Percentiles rank a stretch among this genome's conserved stretches.
phyloP scores from a whole-genome alignment of 2,113 vertebrate species.

The Hucho hucho region DNA sequence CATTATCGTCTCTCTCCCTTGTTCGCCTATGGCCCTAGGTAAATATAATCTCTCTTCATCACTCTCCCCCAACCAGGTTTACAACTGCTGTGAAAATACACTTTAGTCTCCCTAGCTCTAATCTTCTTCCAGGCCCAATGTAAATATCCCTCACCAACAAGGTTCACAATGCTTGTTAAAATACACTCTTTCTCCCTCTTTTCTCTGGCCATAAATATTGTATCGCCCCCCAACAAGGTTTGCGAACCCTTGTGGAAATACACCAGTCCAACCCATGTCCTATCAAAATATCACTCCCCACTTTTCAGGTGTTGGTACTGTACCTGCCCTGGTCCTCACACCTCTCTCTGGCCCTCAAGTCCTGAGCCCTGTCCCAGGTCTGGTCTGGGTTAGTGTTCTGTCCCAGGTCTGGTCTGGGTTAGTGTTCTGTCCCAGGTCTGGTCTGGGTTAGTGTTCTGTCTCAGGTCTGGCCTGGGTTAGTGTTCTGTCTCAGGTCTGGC shows the following conservation, averaged over 20 bases:
- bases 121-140: too few relatives aligned
- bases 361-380: not conserved
- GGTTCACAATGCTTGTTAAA: conserved; percentile 1
- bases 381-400: not conserved
- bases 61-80: not conserved
- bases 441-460: too few relatives aligned
- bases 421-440: not conserved
- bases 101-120: not conserved
- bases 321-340: conserved; percentile 18
- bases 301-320: conserved; percentile 7
- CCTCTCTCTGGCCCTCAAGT: not conserved
- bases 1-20: not conserved
- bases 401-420: not conserved
- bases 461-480: too few relatives aligned
- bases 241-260: too few relatives aligned
- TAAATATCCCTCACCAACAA: not conserved
- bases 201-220: too few relatives aligned
- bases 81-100: not conserved
- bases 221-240: too few relatives aligned
- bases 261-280: too few relatives aligned
- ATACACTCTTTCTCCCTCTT: not conserved
- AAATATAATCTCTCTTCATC: not conserved
- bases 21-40: not conserved
- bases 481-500: not conserved
- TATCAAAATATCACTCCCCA: not conserved